Evolutionary conservation across 2,113 vertebrate species (phyloP), one percentile per base, ranked within the genome.

Genomic region (Dasyornis broadbenti): DNA sequence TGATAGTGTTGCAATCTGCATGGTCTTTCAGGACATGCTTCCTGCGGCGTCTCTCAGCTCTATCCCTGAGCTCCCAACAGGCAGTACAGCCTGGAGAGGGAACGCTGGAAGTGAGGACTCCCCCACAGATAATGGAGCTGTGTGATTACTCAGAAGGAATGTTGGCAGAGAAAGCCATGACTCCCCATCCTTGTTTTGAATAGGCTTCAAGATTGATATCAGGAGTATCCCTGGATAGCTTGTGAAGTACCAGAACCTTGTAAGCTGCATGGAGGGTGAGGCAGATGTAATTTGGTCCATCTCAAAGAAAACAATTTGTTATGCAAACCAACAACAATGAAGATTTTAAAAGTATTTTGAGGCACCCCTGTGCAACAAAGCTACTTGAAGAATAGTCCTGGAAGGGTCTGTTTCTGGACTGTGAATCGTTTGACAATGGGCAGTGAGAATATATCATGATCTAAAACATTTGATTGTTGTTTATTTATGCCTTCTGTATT

Each of bases 141-240:
- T 91, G 97, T 22, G 77, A 94, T 97, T 97, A 95, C 97, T 90
- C 97, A 89, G 97, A 95, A 97, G 96, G 97, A 97, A 97, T 96
- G 96, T 89, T 98, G 97, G 98, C 97, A 95, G 77, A 69, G 84
- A 91, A 78, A 96, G 71, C 81, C 83, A 65, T 82, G 72, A 95
- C 96, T 97, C 96, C 98, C 96, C 92, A 83, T 86, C 79, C 83
- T 90, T 79, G 59, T 93, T 95, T 91, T 96, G 94, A 97, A 97
- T 75, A 97, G 94, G 70, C 94, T 94, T 96, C 92, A 96, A 96
- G 97, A 97, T 95, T 98, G 97, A 97, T 98, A 96, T 82, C 91
- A 94, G 94, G 89, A 96, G 85, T 93, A 94, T 86, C 94, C 94
- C 90, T 85, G 95, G 94, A 94, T 85, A 93, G 95, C 81, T 89